A percentile compares a stretch with the other conserved stretches of the same genome.
phyloP scores from a whole-genome alignment of 2,888 invertebrate species.

The Incurvaria masculella region DNA sequence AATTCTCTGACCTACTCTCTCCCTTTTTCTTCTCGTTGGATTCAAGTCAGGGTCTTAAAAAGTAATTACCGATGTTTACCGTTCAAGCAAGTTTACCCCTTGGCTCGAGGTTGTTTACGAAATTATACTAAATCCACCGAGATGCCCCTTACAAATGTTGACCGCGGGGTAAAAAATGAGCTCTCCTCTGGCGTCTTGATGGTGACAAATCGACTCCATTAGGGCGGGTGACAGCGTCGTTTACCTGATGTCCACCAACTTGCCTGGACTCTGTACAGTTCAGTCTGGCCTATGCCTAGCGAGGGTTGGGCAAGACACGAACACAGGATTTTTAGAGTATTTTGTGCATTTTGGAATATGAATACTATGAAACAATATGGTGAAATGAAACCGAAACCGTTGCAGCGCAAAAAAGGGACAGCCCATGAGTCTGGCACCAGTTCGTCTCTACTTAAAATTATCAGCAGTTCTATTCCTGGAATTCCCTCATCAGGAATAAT shows the following conservation, averaged over 20 bases:
- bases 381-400: too few species aligned
- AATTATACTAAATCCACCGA: background rate
- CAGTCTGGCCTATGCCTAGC: background rate
- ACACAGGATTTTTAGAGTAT: too few species aligned
- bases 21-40: too few species aligned
- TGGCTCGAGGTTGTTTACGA: background rate
- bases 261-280: background rate
- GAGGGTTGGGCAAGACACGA: too few species aligned
- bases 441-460: too few species aligned
- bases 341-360: too few species aligned
- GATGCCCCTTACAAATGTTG: background rate
- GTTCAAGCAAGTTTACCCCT: background rate
- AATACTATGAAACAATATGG: too few species aligned
- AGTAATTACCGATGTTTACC: background rate
- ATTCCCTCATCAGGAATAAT: too few species aligned
- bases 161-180: conserved; percentile 1
- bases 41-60: background rate
- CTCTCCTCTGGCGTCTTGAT: conserved; percentile 8
- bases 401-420: too few species aligned
- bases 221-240: conserved; percentile 8
- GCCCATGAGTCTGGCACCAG: too few species aligned
- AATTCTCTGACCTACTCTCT: too few species aligned
- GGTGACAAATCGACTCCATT: conserved; percentile 15
- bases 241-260: conserved; percentile 9
- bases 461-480: too few species aligned